Evolutionary conservation across 1,140 invertebrate genomes (phyloP).

Genomic region (Sitodiplosis mosellana): DNA sequence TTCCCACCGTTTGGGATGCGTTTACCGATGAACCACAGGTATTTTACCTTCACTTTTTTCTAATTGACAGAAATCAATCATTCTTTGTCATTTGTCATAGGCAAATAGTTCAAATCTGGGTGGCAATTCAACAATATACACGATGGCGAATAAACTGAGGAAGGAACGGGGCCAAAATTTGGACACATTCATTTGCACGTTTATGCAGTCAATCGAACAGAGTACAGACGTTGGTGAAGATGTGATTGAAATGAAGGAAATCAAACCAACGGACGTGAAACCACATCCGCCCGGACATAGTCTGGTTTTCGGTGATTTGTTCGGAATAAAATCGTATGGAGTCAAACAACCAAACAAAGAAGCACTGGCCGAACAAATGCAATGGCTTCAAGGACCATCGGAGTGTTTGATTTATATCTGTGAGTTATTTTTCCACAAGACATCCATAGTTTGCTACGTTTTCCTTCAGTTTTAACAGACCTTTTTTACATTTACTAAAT

Average conservation of each 20-base stretch:
- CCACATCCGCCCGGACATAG: not conserved
- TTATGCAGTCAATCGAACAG: conserved; percentile 4
- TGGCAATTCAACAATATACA: conserved; percentile 1
- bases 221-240: conserved; percentile 4
- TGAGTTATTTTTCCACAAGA: too few relatives aligned
- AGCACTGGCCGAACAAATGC: not conserved
- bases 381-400: not conserved
- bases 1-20: conserved; percentile 4
- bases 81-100: not conserved
- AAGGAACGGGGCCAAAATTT: conserved; percentile 6
- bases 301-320: conserved; percentile 4
- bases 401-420: conserved; percentile 2
- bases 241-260: not conserved
- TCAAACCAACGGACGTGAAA: not conserved
- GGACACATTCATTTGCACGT: conserved; percentile 2
- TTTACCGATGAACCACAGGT: conserved; percentile 1
- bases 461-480: too few relatives aligned
- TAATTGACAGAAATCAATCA: not conserved
- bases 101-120: not conserved
- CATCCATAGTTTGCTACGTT: too few relatives aligned
- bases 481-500: too few relatives aligned
- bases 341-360: not conserved
- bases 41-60: not conserved
- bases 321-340: not conserved
- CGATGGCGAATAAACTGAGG: conserved; percentile 1